Evolutionary conservation across 2,888 invertebrate genomes (phyloP).

Genomic region (Antheraea assamensis): DNA sequence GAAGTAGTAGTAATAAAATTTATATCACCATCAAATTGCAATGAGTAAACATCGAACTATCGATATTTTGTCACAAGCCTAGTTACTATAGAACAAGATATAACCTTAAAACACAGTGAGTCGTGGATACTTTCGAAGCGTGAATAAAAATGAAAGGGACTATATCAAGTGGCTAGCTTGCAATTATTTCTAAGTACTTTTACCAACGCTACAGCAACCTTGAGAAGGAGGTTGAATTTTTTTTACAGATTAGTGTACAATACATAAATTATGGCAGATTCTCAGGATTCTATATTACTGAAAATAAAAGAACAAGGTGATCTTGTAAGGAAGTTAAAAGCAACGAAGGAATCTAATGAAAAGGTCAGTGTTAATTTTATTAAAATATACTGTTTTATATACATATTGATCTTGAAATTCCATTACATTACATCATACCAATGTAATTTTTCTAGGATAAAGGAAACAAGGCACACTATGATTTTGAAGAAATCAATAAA

Average conservation of each 20-base stretch:
- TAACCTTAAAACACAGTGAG: slow-evolving; percentile 24
- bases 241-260: slow-evolving; percentile 32
- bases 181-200: slow-evolving; percentile 57
- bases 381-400: slow-evolving; percentile 17
- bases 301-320: slow-evolving; percentile 87
- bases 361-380: slow-evolving; percentile 82
- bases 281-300: slow-evolving; percentile 60
- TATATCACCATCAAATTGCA: too few species aligned
- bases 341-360: slow-evolving; percentile 88
- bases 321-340: slow-evolving; percentile 90
- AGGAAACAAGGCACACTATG: slow-evolving; percentile 41
- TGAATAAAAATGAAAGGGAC: slow-evolving; percentile 61
- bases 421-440: slow-evolving; percentile 48
- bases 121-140: slow-evolving; percentile 15
- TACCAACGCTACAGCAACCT: slow-evolving; percentile 49
- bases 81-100: neutral
- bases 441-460: slow-evolving; percentile 60
- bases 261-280: slow-evolving; percentile 58
- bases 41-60: too few species aligned
- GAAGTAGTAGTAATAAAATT: too few species aligned
- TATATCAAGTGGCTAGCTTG: slow-evolving; percentile 51
- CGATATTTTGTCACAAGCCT: too few species aligned
- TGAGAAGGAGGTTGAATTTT: slow-evolving; percentile 39
- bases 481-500: slow-evolving; percentile 62
- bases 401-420: slow-evolving; percentile 11